Evolutionary conservation across 2,113 vertebrate genomes (phyloP), one percentile per base, ranked within the genome.

Genomic region (Elgaria multicarinata): DNA sequence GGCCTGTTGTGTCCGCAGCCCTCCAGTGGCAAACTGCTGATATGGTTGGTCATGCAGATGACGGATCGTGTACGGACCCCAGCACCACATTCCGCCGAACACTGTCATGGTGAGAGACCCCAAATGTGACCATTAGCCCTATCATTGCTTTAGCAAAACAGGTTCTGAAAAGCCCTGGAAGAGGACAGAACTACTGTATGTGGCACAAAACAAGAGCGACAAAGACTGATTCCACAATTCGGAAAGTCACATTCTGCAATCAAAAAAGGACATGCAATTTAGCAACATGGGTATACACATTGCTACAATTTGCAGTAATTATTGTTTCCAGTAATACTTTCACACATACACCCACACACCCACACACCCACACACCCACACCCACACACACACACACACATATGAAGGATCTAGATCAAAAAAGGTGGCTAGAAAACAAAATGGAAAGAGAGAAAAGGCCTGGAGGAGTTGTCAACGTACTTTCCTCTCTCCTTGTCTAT

Each of bases 21-120:
- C 83, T 99, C 98, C 95, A 99, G 96, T 2, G 99, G 99, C 87
- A 99, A 96, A 88, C 98, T 98, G 96, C 98, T 97, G 90, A 98
- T 64, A 0, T 99, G 98, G 95, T 99, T 98, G 14, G 97, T 98
- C 96, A 99, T 97, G 89, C 99, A 99, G 2, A 99, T 94, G 83
- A 99, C 97, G 0, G 98, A 96, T 1, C 99, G 98, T 0, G 98
- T 98, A 1, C 97, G 97, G 36, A 99, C 94, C 0, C 99, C 99
- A 0, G 94, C 93, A 58, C 98, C 98, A 5, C 99, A 99, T 87
- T 99, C 98, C 0, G 98, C 98, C 0, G 99, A 99, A 84, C 99
- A 99, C 99, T 99, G 95, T 83, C 0, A 31, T 36, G 53, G 87
- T 10, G 31, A 86, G 72, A 89, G 24, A 74, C 69, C 89, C 3